These are phyloP conservation scores for Myanophis thanlyinensis DNA, from an alignment of 2,113 vertebrate species.

Conservation along the genomic window DNA sequence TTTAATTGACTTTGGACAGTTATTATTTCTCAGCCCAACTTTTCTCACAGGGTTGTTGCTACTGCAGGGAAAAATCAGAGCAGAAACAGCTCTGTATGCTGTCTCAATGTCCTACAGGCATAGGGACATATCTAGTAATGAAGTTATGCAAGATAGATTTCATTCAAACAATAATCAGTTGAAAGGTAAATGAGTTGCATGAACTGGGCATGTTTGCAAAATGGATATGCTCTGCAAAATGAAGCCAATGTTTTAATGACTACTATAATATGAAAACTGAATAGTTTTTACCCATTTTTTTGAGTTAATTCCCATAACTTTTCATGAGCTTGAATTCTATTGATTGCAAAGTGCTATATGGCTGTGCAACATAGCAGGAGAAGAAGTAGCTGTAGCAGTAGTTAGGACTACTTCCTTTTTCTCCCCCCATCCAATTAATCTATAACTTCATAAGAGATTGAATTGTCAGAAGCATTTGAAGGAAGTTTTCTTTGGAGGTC, in stretches of 20 bases:
- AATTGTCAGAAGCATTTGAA: background rate
- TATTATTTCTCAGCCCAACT: background rate
- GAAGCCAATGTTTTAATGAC: background rate
- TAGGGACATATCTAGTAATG: background rate
- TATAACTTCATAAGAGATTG: background rate
- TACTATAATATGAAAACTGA: background rate
- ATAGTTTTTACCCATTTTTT: background rate
- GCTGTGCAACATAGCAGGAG: background rate
- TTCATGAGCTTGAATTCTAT: background rate
- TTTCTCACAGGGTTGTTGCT: background rate
- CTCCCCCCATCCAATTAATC: background rate
- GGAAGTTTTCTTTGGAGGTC: background rate
- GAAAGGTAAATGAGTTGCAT: background rate
- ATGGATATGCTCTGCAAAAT: background rate
- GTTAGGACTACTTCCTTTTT: background rate
- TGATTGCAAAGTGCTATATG: background rate
- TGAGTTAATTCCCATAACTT: background rate
- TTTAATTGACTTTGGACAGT: background rate
- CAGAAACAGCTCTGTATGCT: background rate
- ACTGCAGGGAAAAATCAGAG: background rate
- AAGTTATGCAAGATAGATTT: background rate
- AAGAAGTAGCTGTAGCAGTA: background rate
- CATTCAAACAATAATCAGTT: background rate
- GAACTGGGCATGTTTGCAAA: background rate
- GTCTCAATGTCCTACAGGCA: background rate